Evolutionary conservation across 2,113 vertebrate species (phyloP), one percentile per base, ranked within the genome.

Genomic region (Scortum barcoo): DNA sequence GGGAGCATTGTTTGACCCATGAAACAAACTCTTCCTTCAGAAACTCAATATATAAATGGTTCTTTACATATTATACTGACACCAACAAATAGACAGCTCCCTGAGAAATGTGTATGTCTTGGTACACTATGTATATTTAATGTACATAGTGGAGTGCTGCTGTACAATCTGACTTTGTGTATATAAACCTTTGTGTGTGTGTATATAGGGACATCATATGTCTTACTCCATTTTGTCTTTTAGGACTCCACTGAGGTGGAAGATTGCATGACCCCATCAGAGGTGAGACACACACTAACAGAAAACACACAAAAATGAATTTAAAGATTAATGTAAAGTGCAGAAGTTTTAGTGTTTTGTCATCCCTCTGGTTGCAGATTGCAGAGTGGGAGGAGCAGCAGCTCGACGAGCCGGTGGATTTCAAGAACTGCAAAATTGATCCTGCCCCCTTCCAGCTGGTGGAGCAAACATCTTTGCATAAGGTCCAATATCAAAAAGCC

Each of bases 401-500:
- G 88, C 94, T 99, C 22, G 97, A 99, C 5, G 94, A 98, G 78
- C 84, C 91, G 20, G 96, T 99, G 81, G 97, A 99, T 87, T 99
- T 99, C 86, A 98, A 97, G 89, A 97, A 97, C 72, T 96, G 97
- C 93, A 99, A 98, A 93, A 99, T 99, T 0, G 98, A 99, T 85
- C 98, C 98, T 0, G 98, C 98, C 0, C 98, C 98, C 26, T 99
- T 99, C 94, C 98, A 99, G 94, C 94, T 99, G 84, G 98, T 99
- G 83, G 98, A 99, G 81, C 95, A 97, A 80, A 99, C 98, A 3
- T 99, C 98, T 0, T 92, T 99, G 83, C 98, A 99, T 86, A 98
- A 99, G 97, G 98, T 98, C 36, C 22, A n/a, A 17, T n/a, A 63
- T 28, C 14, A 65, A 50, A 40, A 72, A 40, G 3, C 7, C 7